Evolutionary conservation across 1,140 invertebrate genomes (phyloP), one percentile per base, ranked within the genome.

Genomic region (Bilobella aurantiaca): DNA sequence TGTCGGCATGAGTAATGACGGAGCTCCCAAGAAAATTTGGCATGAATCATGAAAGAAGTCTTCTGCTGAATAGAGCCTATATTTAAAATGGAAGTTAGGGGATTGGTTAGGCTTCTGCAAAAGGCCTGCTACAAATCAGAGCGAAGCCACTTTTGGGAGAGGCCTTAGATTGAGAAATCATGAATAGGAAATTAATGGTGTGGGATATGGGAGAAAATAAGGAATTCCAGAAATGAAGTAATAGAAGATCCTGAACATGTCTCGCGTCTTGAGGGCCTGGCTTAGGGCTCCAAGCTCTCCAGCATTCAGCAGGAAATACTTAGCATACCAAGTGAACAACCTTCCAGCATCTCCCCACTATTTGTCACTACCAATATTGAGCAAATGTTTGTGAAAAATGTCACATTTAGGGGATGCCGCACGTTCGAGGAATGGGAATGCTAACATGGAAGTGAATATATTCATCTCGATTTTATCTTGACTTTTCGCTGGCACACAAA

Each of bases 381-480:
- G 25, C 49, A 53, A 53, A 49, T 61, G 66, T 68, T 65, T 68
- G 58, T 60, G 49, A 68, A 64, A 64, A 68, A 56, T 62, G 62
- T 68, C 63, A 62, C 67, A 64, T 64, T 56, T 67, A 56, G 5
- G 5, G 3, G 21, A 65, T n/a, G 34, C 32, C 32, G 59, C 31
- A 46, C 59, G 47, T 62, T 32, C 56, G 34, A 37, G 58, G 42
- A 61, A 46, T 31, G 46, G 21, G 58, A 61, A 21, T 59, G 23
- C 12, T 31, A 2, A 14, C 28, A 57, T 3, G 56, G 56, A 62
- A 49, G 27, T 18, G 63, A 8, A 62, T 37, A 34, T 70, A 70
- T 70, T 68, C 63, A 65, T 70, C 66, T 67, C 68, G 69, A 67
- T 68, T 70, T 70, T 42, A 42, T 42, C 27, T 58, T 21, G 3